Percentiles rank a stretch among this genome's conserved stretches.
These are phyloP conservation scores for Puffinus mauretanicus DNA, from an alignment of 2,113 vertebrate species.

Conservation along the genomic window DNA sequence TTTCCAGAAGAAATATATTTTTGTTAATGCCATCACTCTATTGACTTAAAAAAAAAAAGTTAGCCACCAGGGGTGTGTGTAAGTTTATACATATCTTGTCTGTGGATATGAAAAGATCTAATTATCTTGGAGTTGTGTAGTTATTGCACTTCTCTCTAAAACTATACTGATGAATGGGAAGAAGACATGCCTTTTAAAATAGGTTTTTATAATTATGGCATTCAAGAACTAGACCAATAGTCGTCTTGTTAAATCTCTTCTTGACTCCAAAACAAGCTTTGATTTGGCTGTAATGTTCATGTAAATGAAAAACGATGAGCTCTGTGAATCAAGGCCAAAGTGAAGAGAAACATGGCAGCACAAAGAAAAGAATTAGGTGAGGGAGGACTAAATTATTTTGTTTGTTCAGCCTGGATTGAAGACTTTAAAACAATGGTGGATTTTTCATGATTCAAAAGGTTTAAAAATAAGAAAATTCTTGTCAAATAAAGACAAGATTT, in stretches of 20 bases:
- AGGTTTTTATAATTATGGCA: background rate
- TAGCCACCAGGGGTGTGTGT: background rate
- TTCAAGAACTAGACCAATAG: background rate
- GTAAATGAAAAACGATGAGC: background rate
- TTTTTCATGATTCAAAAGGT: background rate
- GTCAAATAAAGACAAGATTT: background rate
- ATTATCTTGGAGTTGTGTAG: background rate
- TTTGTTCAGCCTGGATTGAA: background rate
- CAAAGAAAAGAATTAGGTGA: background rate
- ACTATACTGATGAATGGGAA: background rate
- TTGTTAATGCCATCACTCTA: background rate
- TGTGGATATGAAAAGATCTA: background rate
- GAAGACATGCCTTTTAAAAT: background rate
- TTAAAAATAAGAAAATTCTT: background rate
- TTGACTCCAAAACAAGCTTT: conserved; percentile 9
- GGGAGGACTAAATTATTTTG: background rate
- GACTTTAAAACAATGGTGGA: background rate
- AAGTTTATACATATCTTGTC: background rate
- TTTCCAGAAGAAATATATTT: background rate
- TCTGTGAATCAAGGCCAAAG: background rate
- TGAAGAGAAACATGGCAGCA: background rate
- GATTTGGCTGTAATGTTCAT: background rate
- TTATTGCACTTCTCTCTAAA: background rate
- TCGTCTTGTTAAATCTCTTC: background rate
- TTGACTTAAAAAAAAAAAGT: background rate